Evolutionary conservation across 2,797 vertebrate species (phyloP).

Genomic region (Chrysocyon brachyurus): DNA sequence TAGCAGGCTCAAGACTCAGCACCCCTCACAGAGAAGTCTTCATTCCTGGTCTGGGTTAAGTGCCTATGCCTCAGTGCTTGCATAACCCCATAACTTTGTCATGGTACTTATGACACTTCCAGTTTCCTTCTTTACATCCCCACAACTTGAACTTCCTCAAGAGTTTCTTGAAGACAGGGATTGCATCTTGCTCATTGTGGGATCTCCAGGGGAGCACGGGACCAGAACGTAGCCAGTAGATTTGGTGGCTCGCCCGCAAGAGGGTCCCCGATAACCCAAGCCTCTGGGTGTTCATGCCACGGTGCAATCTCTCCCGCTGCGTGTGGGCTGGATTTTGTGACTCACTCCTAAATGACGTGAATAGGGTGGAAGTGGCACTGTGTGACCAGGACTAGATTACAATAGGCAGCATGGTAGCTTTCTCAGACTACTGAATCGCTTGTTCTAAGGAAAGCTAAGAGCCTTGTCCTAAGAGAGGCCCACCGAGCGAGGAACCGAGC

Average conservation of each 20-base stretch:
- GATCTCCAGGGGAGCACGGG: not conserved
- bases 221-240: not conserved
- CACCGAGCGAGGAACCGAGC: not conserved
- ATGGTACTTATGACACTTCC: not conserved
- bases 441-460: not conserved
- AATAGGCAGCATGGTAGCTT: not conserved
- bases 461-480: not conserved
- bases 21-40: not conserved
- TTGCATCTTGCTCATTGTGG: not conserved
- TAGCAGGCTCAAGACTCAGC: not conserved
- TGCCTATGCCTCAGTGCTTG: not conserved
- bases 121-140: not conserved
- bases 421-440: not conserved
- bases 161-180: not conserved
- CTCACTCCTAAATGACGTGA: not conserved
- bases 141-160: not conserved
- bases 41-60: not conserved
- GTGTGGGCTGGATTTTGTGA: not conserved
- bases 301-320: not conserved
- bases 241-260: not conserved
- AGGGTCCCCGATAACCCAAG: fast-evolving
- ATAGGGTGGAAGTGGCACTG: not conserved
- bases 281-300: not conserved
- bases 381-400: not conserved
- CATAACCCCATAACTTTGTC: not conserved